phyloP scores from a whole-genome alignment of 35 echinoderm and acorn worm species.

The Chiridota heheva region DNA sequence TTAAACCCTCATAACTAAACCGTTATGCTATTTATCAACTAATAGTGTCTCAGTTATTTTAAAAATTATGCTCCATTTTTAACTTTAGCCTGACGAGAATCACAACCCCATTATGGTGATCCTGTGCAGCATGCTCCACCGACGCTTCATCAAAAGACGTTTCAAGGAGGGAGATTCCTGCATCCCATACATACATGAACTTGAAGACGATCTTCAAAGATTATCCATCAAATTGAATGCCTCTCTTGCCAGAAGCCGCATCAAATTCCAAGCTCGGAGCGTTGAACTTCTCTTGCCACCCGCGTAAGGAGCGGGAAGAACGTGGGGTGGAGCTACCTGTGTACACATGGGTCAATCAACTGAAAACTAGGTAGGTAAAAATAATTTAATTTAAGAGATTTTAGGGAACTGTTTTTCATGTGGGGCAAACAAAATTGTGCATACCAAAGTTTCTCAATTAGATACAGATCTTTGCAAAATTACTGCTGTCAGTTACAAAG shows the following conservation, averaged over 20 bases:
- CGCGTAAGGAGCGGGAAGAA: conserved; percentile 65
- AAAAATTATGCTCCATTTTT: no score
- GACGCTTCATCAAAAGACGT: conserved; percentile 58
- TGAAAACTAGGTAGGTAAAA: conserved; percentile 66
- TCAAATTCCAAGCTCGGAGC: conserved; percentile 84
- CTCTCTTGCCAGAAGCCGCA: conserved; percentile 83
- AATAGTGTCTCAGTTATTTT: no score
- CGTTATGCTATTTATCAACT: no score
- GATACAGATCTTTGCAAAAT: no score
- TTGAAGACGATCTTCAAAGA: conserved; percentile 71
- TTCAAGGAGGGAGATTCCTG: conserved; percentile 35
- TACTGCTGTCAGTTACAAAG: no score
- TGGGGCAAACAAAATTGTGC: no score
- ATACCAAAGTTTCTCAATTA: no score
- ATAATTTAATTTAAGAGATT: background rate
- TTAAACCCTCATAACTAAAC: no score
- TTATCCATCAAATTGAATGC: conserved; percentile 86
- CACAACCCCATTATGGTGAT: conserved; percentile 91
- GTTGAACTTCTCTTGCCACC: conserved; percentile 82
- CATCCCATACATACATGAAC: conserved; percentile 87
- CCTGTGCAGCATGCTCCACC: conserved; percentile 80
- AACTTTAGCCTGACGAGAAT: conserved; percentile 79
- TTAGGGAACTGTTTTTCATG: background rate
- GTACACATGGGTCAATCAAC: conserved; percentile 96
- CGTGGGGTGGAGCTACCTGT: conserved; percentile 54